A percentile compares a stretch with the other conserved stretches of the same genome.
phyloP scores from a whole-genome alignment of 2,888 invertebrate genomes.

The Cosmia pyralina region DNA sequence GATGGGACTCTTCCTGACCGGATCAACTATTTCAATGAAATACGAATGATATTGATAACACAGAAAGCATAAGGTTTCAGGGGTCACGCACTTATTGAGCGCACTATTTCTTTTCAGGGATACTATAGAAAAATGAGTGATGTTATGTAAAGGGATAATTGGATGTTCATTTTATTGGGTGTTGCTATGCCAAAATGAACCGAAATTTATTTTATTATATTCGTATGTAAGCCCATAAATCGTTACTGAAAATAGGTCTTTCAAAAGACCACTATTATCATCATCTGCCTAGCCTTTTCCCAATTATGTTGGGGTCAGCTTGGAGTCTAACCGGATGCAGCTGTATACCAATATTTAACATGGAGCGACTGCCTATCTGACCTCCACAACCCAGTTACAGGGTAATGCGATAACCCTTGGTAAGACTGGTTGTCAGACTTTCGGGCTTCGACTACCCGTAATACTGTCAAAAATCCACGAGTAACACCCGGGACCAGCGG shows the following conservation, averaged over 20 bases:
- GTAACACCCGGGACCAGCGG: no score
- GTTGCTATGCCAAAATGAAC: conserved; percentile 20
- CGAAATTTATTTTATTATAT: conserved; percentile 12
- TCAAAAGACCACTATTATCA: background rate
- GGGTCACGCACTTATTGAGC: conserved; percentile 47
- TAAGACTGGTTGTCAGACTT: no score
- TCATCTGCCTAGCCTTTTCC: no score
- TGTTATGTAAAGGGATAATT: conserved; percentile 39
- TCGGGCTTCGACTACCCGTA: no score
- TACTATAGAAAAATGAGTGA: conserved; percentile 42
- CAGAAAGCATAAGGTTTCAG: conserved; percentile 62
- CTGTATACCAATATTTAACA: no score
- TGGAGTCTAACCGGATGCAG: no score
- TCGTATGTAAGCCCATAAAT: background rate
- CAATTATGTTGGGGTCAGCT: no score
- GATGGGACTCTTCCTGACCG: conserved; percentile 66
- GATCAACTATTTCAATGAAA: conserved; percentile 79
- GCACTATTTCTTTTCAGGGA: conserved; percentile 41
- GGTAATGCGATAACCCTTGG: no score
- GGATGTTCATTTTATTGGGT: conserved; percentile 38
- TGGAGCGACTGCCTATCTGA: no score
- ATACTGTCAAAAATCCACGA: no score
- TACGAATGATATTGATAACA: conserved; percentile 78
- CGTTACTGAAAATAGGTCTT: background rate
- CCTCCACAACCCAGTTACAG: no score